Evolutionary conservation across 2,888 invertebrate genomes (phyloP).

Genomic region (Chymomyza amoena): DNA sequence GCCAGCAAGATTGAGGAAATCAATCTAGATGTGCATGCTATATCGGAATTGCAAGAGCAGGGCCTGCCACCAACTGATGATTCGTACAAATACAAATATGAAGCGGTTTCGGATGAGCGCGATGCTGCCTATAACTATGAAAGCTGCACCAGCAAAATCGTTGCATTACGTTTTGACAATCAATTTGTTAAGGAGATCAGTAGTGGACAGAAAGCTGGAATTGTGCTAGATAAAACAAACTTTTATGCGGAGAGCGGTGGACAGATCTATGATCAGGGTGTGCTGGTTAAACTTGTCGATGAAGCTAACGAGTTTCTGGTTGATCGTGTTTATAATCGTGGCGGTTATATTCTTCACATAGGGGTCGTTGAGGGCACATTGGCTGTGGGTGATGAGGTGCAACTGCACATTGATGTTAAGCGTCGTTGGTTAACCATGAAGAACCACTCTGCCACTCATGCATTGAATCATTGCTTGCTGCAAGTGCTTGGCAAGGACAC

Average conservation of each 20-base stretch:
- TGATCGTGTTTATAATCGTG: conserved; percentile 95
- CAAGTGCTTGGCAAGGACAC: conserved; percentile 93
- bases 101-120: conserved; percentile 82
- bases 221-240: conserved; percentile 93
- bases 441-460: conserved; percentile 98
- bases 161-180: conserved; percentile 89
- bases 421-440: conserved; percentile 97
- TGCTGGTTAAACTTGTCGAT: conserved; percentile 88
- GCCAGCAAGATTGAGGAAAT: conserved; percentile 89
- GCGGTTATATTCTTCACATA: conserved; percentile 96
- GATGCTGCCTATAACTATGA: conserved; percentile 89
- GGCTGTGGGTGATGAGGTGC: conserved; percentile 90
- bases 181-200: conserved; percentile 90
- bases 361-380: conserved; percentile 93
- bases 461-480: conserved; percentile 95
- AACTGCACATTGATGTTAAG: conserved; percentile 89
- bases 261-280: conserved; percentile 98
- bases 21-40: conserved; percentile 96
- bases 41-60: conserved; percentile 91
- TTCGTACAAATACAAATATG: conserved; percentile 93
- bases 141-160: conserved; percentile 86
- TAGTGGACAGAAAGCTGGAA: conserved; percentile 93
- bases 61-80: conserved; percentile 92
- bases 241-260: conserved; percentile 99
- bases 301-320: conserved; percentile 95